Conservation (phyloP, 2,888 invertebrate genomes). For the Parasteatoda lunata region DNA sequence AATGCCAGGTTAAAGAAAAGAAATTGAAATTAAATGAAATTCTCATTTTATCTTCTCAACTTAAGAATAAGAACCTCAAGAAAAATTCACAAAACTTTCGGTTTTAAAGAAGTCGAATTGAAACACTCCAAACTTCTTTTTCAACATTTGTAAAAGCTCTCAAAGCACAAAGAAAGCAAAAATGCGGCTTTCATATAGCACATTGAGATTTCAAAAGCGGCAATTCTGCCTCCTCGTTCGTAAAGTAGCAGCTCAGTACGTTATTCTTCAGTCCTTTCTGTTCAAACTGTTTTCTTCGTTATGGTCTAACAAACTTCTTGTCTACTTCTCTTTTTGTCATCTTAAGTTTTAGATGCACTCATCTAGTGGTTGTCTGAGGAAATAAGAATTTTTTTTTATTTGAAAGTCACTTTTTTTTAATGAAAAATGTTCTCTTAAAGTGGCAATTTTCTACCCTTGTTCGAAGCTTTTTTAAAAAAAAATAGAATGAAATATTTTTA, state of each 20-base stretch:
- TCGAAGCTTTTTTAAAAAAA: no score
- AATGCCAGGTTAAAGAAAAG: no score
- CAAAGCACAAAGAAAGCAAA: conserved; percentile 10
- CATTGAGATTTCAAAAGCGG: conserved; percentile 4
- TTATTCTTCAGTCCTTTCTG: not conserved
- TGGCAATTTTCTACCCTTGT: no score
- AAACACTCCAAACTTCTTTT: not conserved
- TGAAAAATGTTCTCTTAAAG: no score
- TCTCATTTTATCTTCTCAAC: no score
- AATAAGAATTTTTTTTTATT: no score
- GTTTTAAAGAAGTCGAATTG: not conserved
- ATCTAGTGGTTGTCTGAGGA: no score
- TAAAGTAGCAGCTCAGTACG: not conserved
- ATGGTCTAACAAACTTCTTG: not conserved
- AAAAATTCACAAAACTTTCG: no score
- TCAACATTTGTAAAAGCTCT: not conserved
- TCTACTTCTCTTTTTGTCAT: not conserved
- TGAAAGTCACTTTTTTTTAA: no score
- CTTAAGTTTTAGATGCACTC: not conserved
- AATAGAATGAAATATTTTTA: no score
- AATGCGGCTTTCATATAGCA: conserved; percentile 22
- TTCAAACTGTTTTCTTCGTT: not conserved
- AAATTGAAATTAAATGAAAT: no score
- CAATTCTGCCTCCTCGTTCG: conserved; percentile 16
- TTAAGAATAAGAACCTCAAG: no score